These are phyloP conservation scores for Liasis olivaceus DNA, from an alignment of 2,797 vertebrate species.

Conservation along the genomic window DNA sequence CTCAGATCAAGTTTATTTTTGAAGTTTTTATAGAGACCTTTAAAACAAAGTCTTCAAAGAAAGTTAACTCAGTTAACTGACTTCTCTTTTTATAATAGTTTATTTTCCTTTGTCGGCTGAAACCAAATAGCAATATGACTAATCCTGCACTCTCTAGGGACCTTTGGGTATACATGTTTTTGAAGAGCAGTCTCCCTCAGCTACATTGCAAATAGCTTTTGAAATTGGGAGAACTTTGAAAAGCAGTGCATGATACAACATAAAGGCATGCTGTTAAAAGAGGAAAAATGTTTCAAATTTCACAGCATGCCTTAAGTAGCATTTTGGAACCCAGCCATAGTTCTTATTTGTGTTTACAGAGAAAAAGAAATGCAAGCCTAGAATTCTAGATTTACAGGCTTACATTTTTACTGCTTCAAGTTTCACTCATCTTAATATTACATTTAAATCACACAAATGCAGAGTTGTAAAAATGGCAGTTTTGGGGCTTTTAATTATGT, in stretches of 20 bases:
- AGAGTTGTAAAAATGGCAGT: neutral
- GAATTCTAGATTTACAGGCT: neutral
- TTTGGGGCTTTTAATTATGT: neutral
- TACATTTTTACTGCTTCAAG: neutral
- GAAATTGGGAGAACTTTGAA: slow-evolving; percentile 6
- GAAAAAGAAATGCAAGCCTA: neutral
- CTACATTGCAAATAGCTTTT: neutral
- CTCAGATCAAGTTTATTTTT: neutral
- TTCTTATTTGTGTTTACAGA: neutral
- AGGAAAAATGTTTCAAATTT: neutral
- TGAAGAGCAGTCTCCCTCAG: neutral
- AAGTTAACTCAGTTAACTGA: neutral
- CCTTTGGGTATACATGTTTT: neutral
- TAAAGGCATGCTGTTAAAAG: neutral
- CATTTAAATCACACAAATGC: neutral
- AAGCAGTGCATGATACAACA: neutral
- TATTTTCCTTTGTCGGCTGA: neutral
- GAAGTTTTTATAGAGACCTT: neutral
- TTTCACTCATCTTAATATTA: neutral
- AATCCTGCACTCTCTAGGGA: neutral
- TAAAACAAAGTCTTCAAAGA: neutral
- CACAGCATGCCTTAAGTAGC: neutral
- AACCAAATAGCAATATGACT: neutral
- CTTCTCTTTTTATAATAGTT: neutral
- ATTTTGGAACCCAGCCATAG: neutral